Evolutionary conservation across 2,113 vertebrate species (phyloP).

Genomic region (Rallus limicola): DNA sequence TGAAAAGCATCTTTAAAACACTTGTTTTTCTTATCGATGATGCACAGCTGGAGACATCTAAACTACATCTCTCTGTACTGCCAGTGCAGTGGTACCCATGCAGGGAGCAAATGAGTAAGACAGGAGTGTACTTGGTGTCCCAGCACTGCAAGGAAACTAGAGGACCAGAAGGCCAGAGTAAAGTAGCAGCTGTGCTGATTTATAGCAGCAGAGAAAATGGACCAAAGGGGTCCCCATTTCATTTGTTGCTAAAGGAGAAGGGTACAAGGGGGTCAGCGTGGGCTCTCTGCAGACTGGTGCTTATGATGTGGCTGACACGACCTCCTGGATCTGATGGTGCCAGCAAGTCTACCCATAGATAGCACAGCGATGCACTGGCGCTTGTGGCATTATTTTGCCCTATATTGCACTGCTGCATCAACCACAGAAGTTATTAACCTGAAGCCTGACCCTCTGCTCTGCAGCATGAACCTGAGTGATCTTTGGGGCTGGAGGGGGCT

Average conservation of each 20-base stretch:
- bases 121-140: background rate
- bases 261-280: background rate
- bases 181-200: background rate
- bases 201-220: background rate
- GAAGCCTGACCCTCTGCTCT: background rate
- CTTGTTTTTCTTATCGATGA: background rate
- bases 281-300: background rate
- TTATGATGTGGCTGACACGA: background rate
- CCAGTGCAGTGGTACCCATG: background rate
- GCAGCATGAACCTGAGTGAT: rapidly evolving
- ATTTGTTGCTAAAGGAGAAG: background rate
- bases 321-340: background rate
- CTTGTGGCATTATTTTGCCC: background rate
- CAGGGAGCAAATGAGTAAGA: background rate
- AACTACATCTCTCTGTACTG: background rate
- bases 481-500: background rate
- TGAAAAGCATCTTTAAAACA: background rate
- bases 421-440: background rate
- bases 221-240: background rate
- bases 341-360: background rate
- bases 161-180: background rate
- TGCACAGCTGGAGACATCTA: background rate
- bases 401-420: rapidly evolving
- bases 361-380: background rate
- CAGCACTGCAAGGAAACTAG: background rate